Evolutionary conservation across 2,888 invertebrate species (phyloP).

Genomic region (Mimas tiliae): DNA sequence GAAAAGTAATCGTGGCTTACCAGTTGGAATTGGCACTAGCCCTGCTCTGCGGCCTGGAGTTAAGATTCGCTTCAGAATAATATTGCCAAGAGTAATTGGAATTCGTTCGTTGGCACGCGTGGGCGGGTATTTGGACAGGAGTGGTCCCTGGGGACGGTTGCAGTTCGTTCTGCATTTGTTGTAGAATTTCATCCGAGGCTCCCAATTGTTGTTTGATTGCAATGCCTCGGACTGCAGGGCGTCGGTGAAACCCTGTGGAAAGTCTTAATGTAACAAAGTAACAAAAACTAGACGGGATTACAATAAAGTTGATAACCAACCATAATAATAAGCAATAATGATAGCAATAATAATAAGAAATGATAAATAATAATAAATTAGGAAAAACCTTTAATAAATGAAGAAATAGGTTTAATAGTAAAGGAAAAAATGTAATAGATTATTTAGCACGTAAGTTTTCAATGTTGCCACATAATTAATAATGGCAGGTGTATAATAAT

Average conservation of each 20-base stretch:
- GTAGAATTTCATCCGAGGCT: slow-evolving; percentile 91
- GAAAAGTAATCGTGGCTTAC: slow-evolving; percentile 46
- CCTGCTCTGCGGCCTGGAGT: slow-evolving; percentile 73
- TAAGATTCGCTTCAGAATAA: slow-evolving; percentile 85
- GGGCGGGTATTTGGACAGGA: slow-evolving; percentile 56
- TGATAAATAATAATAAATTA: too few species aligned
- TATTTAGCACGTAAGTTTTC: too few species aligned
- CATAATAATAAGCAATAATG: too few species aligned
- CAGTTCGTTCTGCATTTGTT: slow-evolving; percentile 91
- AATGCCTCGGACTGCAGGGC: slow-evolving; percentile 95
- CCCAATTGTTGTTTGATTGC: slow-evolving; percentile 91
- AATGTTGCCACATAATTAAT: too few species aligned
- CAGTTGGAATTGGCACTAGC: slow-evolving; percentile 70
- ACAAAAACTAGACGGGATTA: too few species aligned
- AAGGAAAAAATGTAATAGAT: too few species aligned
- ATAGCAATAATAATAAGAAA: too few species aligned
- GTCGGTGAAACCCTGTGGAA: slow-evolving; percentile 87
- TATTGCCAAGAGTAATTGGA: slow-evolving; percentile 87
- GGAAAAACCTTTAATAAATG: too few species aligned
- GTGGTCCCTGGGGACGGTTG: slow-evolving; percentile 64
- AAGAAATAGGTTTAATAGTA: too few species aligned
- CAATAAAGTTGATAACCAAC: slow-evolving; percentile 57
- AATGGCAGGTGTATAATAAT: too few species aligned
- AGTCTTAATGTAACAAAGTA: background rate
- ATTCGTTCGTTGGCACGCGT: slow-evolving; percentile 69